A percentile compares a stretch with the other conserved stretches of the same genome.
Evolutionary conservation across 2,888 invertebrate species (phyloP).

Genomic region (Lypha dubia): DNA sequence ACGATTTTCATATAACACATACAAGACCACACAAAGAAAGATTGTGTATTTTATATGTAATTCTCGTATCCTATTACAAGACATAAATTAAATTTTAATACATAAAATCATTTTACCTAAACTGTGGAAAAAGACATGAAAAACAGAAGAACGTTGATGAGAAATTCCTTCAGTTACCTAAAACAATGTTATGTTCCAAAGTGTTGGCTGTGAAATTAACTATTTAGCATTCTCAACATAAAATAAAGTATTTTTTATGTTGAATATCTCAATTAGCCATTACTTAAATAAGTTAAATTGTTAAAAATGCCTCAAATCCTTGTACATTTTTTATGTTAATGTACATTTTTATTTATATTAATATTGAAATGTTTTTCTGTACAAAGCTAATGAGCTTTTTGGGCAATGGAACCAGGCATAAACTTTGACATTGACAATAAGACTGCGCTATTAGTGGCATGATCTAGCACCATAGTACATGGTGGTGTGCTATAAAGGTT

Average conservation of each 20-base stretch:
- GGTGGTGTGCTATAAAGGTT: neutral
- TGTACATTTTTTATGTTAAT: constrained; percentile 18
- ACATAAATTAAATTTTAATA: too few species aligned
- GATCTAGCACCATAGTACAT: neutral
- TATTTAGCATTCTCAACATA: neutral
- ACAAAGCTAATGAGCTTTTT: constrained; percentile 47
- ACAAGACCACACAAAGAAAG: too few species aligned
- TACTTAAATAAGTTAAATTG: constrained; percentile 31
- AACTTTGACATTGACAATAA: constrained; percentile 65
- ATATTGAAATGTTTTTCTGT: too few species aligned
- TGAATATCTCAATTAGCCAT: neutral
- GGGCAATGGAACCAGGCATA: constrained; percentile 52
- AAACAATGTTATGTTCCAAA: too few species aligned
- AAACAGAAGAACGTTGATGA: too few species aligned
- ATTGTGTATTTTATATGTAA: too few species aligned
- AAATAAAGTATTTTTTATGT: neutral
- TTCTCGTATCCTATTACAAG: too few species aligned
- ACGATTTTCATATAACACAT: too few species aligned
- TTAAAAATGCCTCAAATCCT: constrained; percentile 33
- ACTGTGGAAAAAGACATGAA: too few species aligned
- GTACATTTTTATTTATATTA: neutral
- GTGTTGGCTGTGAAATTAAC: too few species aligned
- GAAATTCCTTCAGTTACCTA: too few species aligned
- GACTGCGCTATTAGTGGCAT: constrained; percentile 26
- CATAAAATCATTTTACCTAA: too few species aligned